phyloP scores from a whole-genome alignment of 2,888 invertebrate species.

The Callyntrura sp. region DNA sequence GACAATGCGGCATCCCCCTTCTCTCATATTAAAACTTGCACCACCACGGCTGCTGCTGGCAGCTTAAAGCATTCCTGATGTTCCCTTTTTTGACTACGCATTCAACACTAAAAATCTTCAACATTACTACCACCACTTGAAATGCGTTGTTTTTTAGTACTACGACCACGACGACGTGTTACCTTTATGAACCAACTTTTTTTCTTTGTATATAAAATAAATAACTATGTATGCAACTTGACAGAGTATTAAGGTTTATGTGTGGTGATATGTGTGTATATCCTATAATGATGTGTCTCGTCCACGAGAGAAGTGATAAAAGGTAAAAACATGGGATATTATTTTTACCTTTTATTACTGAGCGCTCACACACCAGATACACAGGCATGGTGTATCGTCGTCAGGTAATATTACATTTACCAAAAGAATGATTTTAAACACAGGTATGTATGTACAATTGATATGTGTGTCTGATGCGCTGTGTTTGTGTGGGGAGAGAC shows the following conservation, averaged over 20 bases:
- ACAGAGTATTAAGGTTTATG: not conserved
- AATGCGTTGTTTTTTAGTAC: not conserved
- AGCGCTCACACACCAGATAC: constrained; percentile 18
- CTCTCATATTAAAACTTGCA: not conserved
- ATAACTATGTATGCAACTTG: constrained; percentile 6
- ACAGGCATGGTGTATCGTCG: not conserved
- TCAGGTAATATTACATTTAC: not conserved
- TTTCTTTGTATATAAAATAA: constrained; percentile 1
- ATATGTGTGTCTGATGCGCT: not conserved
- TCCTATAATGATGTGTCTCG: not conserved
- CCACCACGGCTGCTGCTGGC: constrained; percentile 18
- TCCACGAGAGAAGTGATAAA: too few relatives aligned
- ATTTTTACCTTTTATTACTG: not conserved
- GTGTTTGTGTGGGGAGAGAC: not conserved
- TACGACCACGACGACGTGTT: not conserved
- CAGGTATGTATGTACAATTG: too few relatives aligned
- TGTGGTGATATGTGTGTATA: not conserved
- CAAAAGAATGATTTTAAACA: not conserved
- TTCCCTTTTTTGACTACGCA: constrained; percentile 30
- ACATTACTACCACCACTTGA: not conserved
- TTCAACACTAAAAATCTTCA: constrained; percentile 17
- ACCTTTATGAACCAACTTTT: constrained; percentile 9
- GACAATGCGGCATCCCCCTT: constrained; percentile 1
- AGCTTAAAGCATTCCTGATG: constrained; percentile 58
- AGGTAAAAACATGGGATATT: too few relatives aligned